Conservation (phyloP, 2,113 vertebrate species). For the Ammodytes marinus region DNA sequence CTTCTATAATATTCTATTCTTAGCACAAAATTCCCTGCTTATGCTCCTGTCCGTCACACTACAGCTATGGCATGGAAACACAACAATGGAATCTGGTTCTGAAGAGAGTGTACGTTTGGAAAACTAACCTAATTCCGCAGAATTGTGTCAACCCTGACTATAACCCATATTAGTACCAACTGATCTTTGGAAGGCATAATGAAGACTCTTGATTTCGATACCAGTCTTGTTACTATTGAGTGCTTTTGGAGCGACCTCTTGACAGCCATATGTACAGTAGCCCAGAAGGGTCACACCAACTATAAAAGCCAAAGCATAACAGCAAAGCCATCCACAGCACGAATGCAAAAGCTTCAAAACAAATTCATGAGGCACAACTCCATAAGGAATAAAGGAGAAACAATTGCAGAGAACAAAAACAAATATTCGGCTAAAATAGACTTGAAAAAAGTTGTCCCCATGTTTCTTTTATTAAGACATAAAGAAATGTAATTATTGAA, state of each 20-base stretch:
- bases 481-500: background rate
- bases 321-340: no score
- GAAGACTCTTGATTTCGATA: background rate
- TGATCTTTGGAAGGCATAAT: background rate
- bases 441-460: background rate
- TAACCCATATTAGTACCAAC: background rate
- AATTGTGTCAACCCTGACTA: no score
- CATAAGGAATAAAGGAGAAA: background rate
- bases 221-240: no score
- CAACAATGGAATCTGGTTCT: background rate
- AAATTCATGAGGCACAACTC: no score
- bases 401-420: background rate
- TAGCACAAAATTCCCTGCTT: slow-evolving; percentile 1
- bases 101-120: background rate
- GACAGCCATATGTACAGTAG: background rate
- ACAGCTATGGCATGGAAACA: background rate
- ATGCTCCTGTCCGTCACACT: background rate
- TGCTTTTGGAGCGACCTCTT: background rate
- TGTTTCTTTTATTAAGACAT: background rate
- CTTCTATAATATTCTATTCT: background rate
- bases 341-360: no score
- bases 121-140: background rate
- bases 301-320: no score
- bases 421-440: background rate
- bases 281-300: no score